phyloP scores from a whole-genome alignment of 2,113 vertebrate genomes.

The Empidonax alnorum region DNA sequence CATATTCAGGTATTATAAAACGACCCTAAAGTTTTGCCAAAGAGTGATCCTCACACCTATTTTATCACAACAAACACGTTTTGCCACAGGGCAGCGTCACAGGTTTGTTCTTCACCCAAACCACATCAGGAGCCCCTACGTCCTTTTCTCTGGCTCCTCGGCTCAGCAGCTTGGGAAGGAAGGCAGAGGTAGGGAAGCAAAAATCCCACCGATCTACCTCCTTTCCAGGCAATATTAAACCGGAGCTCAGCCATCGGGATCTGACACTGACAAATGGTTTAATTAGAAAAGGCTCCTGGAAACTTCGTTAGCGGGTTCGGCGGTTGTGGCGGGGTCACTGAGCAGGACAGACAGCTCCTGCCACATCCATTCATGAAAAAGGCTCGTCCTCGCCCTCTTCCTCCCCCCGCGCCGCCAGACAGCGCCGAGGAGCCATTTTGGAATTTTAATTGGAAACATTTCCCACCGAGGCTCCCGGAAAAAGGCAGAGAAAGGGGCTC shows the following conservation, averaged over 20 bases:
- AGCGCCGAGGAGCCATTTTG: constrained; percentile 89
- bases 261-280: constrained; percentile 51
- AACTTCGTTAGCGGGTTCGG: constrained; percentile 55
- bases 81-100: neutral
- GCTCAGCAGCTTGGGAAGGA: neutral
- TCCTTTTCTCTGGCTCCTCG: neutral
- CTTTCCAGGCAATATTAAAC: neutral
- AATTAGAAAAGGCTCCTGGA: constrained; percentile 56
- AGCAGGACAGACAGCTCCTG: constrained; percentile 60
- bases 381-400: constrained; percentile 42
- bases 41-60: neutral
- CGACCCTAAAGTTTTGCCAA: neutral
- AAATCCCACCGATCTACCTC: neutral
- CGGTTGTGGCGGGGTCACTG: constrained; percentile 38
- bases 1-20: neutral
- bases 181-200: neutral
- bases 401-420: constrained; percentile 73
- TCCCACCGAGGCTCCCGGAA: constrained; percentile 60
- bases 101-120: neutral
- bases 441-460: constrained; percentile 89
- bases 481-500: neutral
- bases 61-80: neutral
- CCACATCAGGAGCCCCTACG: neutral
- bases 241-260: neutral
- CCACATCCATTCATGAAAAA: constrained; percentile 86